Conservation (phyloP, 2,888 invertebrate genomes). For the Oxyscelio sp. region DNA sequence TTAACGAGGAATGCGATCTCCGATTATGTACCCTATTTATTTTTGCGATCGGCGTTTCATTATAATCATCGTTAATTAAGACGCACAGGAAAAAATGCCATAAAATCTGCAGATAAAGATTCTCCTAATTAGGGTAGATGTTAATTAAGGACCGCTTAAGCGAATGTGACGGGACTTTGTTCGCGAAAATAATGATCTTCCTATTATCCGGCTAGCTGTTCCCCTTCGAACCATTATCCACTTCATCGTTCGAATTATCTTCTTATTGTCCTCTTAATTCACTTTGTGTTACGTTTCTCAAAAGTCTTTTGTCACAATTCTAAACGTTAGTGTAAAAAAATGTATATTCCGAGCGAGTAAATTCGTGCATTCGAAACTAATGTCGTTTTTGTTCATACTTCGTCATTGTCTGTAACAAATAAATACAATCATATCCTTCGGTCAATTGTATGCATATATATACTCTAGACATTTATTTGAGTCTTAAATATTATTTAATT, state of each 20-base stretch:
- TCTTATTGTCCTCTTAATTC: slow-evolving; percentile 82
- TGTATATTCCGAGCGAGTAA: slow-evolving; percentile 36
- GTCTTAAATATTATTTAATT: slow-evolving; percentile 30
- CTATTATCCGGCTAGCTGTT: slow-evolving; percentile 85
- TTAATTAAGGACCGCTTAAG: slow-evolving; percentile 83
- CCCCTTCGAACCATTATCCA: slow-evolving; percentile 85
- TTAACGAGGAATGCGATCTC: neutral
- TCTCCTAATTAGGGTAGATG: slow-evolving; percentile 84
- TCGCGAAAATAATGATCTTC: slow-evolving; percentile 87
- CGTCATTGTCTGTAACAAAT: slow-evolving; percentile 3
- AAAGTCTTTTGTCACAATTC: slow-evolving; percentile 72
- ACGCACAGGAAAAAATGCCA: slow-evolving; percentile 42
- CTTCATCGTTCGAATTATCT: slow-evolving; percentile 86
- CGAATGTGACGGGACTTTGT: slow-evolving; percentile 85
- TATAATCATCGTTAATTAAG: slow-evolving; percentile 61
- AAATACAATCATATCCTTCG: slow-evolving; percentile 18
- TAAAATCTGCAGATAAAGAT: slow-evolving; percentile 67
- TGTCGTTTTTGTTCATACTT: slow-evolving; percentile 24
- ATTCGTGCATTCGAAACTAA: slow-evolving; percentile 46
- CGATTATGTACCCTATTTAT: slow-evolving; percentile 32
- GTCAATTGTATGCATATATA: too few species aligned
- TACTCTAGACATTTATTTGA: neutral
- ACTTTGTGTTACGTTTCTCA: slow-evolving; percentile 73
- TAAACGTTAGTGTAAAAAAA: slow-evolving; percentile 44
- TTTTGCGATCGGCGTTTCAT: slow-evolving; percentile 22